A percentile compares a stretch with the other conserved stretches of the same genome.
Evolutionary conservation across 37 sponge, comb jelly and placozoan genomes (phyloP).

Genomic region (Aphrocallistes beatrix): DNA sequence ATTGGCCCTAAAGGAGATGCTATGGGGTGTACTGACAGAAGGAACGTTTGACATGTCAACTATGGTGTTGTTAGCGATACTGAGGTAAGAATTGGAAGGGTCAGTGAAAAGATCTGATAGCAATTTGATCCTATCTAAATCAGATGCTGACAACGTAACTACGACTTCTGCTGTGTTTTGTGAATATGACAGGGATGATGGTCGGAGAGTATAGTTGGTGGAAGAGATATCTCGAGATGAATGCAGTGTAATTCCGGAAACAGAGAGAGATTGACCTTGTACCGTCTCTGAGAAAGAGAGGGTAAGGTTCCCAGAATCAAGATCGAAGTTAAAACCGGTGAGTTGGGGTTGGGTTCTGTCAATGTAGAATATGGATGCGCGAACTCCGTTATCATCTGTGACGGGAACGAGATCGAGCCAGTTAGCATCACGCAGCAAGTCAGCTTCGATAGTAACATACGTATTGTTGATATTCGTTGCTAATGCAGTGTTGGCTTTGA

Average conservation of each 20-base stretch:
- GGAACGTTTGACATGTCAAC: constrained; percentile 32
- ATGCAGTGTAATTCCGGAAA: background rate
- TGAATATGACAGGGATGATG: background rate
- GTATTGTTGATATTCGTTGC: constrained; percentile 22
- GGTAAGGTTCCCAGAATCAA: constrained; percentile 9
- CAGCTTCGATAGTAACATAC: background rate
- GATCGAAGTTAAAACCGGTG: background rate
- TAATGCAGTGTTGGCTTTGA: background rate
- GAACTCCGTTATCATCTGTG: background rate
- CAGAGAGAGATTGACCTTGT: background rate
- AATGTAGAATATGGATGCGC: background rate
- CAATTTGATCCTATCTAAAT: constrained; percentile 14
- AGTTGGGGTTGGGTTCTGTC: constrained; percentile 22
- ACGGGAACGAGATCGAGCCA: background rate
- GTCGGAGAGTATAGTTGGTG: background rate
- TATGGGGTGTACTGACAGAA: constrained; percentile 29
- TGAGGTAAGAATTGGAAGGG: constrained; percentile 17
- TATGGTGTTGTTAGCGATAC: background rate
- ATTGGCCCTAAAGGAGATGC: constrained; percentile 8
- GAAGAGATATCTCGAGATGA: background rate
- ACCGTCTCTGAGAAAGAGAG: constrained; percentile 20
- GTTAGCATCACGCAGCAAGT: background rate
- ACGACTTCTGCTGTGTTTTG: background rate
- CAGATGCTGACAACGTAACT: background rate
- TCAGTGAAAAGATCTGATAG: background rate